Conservation (phyloP, 2,113 vertebrate genomes). For the Laticauda laticaudata region DNA sequence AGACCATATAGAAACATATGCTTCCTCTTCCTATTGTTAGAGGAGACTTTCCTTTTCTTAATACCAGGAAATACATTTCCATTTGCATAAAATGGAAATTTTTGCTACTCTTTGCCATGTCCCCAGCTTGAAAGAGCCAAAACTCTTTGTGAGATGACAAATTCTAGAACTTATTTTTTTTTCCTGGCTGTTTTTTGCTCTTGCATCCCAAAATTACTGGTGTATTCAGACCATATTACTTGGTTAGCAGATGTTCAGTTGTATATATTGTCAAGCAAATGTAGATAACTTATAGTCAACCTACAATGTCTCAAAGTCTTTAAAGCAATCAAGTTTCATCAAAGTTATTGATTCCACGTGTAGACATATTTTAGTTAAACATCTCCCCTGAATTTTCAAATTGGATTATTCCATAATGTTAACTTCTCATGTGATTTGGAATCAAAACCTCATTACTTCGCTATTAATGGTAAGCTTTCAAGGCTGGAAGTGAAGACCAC, state of each 20-base stretch:
- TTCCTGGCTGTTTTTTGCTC: neutral
- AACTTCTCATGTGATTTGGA: neutral
- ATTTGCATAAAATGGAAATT: neutral
- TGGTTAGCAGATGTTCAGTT: neutral
- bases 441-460: neutral
- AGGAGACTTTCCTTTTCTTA: neutral
- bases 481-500: neutral
- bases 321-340: neutral
- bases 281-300: neutral
- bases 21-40: neutral
- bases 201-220: neutral
- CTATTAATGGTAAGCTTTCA: neutral
- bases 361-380: neutral
- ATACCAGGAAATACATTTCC: neutral
- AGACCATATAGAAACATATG: neutral
- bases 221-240: neutral
- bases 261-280: neutral
- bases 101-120: neutral
- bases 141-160: neutral
- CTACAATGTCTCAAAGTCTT: neutral
- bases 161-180: neutral
- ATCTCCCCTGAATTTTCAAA: neutral
- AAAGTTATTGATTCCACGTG: neutral
- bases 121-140: neutral
- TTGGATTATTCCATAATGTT: neutral